Evolutionary conservation across 37 sponge, comb jelly and placozoan genomes (phyloP).

Genomic region (Petrosia ficiformis): DNA sequence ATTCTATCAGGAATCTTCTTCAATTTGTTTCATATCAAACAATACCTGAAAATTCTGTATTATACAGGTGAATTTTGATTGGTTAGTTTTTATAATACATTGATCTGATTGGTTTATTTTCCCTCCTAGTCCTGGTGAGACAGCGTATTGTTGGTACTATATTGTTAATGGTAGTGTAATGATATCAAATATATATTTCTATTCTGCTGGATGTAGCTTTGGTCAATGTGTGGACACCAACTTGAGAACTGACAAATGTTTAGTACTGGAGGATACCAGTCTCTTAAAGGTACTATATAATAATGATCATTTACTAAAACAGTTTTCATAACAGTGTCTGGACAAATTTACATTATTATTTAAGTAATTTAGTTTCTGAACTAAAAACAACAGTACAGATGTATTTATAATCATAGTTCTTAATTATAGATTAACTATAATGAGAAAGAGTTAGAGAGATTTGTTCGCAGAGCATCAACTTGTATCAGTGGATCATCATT

Average conservation of each 20-base stretch:
- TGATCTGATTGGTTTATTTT: not conserved
- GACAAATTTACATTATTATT: not conserved
- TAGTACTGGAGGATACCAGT: constrained; percentile 40
- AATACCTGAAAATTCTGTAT: not conserved
- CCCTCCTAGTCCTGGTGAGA: constrained; percentile 33
- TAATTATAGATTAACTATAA: constrained; percentile 38
- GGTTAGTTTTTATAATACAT: constrained; percentile 2
- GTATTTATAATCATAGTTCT: too few species aligned
- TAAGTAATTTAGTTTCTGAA: too few species aligned
- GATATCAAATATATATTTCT: constrained; percentile 40
- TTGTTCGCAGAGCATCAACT: constrained; percentile 33
- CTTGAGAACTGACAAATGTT: constrained; percentile 38
- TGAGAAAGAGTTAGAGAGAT: constrained; percentile 41
- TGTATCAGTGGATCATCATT: not conserved
- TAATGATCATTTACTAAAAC: not conserved
- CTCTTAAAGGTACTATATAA: constrained; percentile 39
- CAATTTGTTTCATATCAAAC: too few species aligned
- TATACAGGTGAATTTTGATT: not conserved
- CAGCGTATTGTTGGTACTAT: constrained; percentile 56
- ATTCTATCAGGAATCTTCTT: too few species aligned
- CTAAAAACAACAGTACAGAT: too few species aligned
- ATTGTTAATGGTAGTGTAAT: constrained; percentile 53
- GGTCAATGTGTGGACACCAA: constrained; percentile 27
- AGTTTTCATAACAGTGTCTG: not conserved
- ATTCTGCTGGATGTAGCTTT: constrained; percentile 48